These are phyloP conservation scores for Liparis tanakae DNA, from an alignment of 2,797 vertebrate species.

Conservation along the genomic window DNA sequence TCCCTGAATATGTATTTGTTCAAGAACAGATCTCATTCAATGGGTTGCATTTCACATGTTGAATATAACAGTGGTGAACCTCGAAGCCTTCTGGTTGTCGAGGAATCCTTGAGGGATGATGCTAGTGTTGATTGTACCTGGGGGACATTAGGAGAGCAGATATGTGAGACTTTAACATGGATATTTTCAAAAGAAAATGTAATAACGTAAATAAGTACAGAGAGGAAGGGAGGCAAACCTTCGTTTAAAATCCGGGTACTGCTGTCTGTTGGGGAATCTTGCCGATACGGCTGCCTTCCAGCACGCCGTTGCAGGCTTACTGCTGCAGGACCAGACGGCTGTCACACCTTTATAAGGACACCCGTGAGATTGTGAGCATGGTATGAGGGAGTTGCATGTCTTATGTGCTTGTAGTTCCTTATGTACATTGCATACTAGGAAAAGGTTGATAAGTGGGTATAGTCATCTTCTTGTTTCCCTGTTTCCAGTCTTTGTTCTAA, in stretches of 20 bases:
- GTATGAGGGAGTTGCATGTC: neutral
- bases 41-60: neutral
- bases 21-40: neutral
- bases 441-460: neutral
- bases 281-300: slow-evolving; percentile 79
- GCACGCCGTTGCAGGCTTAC: slow-evolving; percentile 80
- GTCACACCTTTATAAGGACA: slow-evolving; percentile 70
- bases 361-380: neutral
- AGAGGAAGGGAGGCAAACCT: slow-evolving; percentile 58
- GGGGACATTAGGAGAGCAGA: too few relatives aligned
- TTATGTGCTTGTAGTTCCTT: neutral
- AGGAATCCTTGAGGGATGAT: too few relatives aligned
- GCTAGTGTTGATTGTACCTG: too few relatives aligned
- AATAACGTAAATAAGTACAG: neutral
- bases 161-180: neutral
- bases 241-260: slow-evolving; percentile 85
- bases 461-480: neutral
- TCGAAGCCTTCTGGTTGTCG: slow-evolving; percentile 16
- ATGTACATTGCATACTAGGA: neutral
- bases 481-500: too few relatives aligned
- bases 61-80: slow-evolving; percentile 34
- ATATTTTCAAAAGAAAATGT: neutral
- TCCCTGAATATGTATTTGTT: neutral
- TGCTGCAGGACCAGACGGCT: slow-evolving; percentile 83
- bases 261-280: slow-evolving; percentile 84